phyloP scores from a whole-genome alignment of 2,113 vertebrate genomes.

The Ammodytes marinus region DNA sequence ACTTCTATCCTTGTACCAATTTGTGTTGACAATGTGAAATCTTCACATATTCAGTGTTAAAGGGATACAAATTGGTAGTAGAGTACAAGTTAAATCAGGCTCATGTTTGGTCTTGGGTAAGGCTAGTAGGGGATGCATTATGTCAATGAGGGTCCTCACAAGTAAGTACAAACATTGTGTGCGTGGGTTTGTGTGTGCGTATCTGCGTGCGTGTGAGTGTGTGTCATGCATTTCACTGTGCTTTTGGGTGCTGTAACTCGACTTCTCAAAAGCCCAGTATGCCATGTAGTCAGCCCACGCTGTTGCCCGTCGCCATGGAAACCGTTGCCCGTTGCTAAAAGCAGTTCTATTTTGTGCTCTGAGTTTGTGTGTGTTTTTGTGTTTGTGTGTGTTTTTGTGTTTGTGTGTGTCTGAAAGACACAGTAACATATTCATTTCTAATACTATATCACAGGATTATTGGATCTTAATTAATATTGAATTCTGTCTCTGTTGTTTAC shows the following conservation, averaged over 20 bases:
- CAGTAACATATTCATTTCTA: slow-evolving; percentile 34
- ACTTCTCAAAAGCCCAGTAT: slow-evolving; percentile 76
- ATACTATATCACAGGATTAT: slow-evolving; percentile 14
- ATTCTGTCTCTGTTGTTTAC: background rate
- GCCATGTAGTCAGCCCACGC: slow-evolving; percentile 78
- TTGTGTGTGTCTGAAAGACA: slow-evolving; percentile 2
- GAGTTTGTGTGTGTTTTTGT: slow-evolving; percentile 26
- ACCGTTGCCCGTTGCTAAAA: slow-evolving; percentile 76
- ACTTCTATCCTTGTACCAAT: background rate
- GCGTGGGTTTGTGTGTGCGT: slow-evolving; percentile 11
- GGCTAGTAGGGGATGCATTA: background rate
- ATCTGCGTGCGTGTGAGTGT: background rate
- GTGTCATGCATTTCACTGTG: slow-evolving; percentile 30
- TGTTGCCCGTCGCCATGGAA: slow-evolving; percentile 81
- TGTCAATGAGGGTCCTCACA: slow-evolving; percentile 11
- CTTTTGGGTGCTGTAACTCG: slow-evolving; percentile 60
- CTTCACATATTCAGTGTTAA: background rate
- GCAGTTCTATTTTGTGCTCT: slow-evolving; percentile 61
- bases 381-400: slow-evolving; percentile 22
- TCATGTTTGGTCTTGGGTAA: background rate
- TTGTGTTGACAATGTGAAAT: slow-evolving; percentile 1
- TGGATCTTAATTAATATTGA: slow-evolving; percentile 1
- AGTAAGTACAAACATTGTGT: slow-evolving; percentile 11
- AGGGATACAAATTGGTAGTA: background rate
- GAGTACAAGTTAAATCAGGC: background rate